Conservation (phyloP, 2,113 vertebrate species). For the Hepsetus odoe region DNA sequence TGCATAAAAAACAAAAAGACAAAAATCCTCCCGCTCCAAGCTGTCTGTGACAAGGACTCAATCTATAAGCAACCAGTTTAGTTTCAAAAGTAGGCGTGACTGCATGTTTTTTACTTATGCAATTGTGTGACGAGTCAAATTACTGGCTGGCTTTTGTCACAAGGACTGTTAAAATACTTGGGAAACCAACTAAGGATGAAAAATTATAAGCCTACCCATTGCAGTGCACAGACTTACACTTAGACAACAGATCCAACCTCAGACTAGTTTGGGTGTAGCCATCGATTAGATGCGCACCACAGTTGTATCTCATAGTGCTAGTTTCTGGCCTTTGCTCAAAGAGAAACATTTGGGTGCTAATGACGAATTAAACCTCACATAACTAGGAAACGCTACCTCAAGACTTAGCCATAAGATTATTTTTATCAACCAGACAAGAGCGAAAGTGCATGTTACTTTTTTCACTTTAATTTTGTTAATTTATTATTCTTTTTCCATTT, state of each 20-base stretch:
- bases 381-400: slow-evolving; percentile 82
- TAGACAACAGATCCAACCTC: slow-evolving; percentile 57
- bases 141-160: slow-evolving; percentile 41
- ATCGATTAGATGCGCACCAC: slow-evolving; percentile 39
- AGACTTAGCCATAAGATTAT: slow-evolving; percentile 77
- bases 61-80: slow-evolving; percentile 30
- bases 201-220: slow-evolving; percentile 42
- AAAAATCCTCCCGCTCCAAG: slow-evolving; percentile 16
- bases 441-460: slow-evolving; percentile 61
- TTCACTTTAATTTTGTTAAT: slow-evolving; percentile 63
- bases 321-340: slow-evolving; percentile 49
- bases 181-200: slow-evolving; percentile 36
- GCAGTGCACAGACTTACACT: slow-evolving; percentile 53
- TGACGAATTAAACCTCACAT: slow-evolving; percentile 74
- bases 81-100: slow-evolving; percentile 1
- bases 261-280: slow-evolving; percentile 46
- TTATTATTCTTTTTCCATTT: slow-evolving; percentile 59
- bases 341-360: slow-evolving; percentile 55
- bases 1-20: slow-evolving; percentile 10
- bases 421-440: slow-evolving; percentile 62
- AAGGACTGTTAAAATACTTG: slow-evolving; percentile 48
- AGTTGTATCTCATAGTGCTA: slow-evolving; percentile 43
- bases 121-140: slow-evolving; percentile 51
- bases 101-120: slow-evolving; percentile 58
- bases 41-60: slow-evolving; percentile 29